Conservation (phyloP, 2,797 vertebrate genomes). For the Propithecus perrieri region DNA sequence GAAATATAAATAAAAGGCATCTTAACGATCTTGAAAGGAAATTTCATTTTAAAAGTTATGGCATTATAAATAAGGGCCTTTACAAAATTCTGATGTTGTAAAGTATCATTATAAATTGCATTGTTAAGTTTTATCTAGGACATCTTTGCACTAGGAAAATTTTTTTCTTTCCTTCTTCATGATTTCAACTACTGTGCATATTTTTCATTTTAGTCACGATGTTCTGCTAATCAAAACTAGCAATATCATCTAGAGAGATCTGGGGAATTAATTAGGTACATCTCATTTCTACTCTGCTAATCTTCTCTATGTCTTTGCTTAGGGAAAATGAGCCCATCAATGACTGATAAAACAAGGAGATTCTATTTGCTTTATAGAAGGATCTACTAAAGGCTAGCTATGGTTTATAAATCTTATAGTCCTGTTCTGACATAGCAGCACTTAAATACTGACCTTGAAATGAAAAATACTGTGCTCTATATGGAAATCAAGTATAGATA, state of each 20-base stretch:
- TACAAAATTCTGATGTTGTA: not conserved
- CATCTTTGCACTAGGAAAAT: not conserved
- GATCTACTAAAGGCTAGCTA: conserved; percentile 32
- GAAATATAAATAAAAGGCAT: not conserved
- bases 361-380: conserved; percentile 77
- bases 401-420: conserved; percentile 61
- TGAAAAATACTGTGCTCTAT: conserved; percentile 47
- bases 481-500: conserved; percentile 30
- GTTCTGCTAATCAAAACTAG: conserved; percentile 72
- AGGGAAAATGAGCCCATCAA: conserved; percentile 72
- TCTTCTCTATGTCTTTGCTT: conserved; percentile 76
- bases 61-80: not conserved
- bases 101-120: conserved; percentile 7
- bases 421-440: conserved; percentile 43
- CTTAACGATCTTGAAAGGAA: not conserved
- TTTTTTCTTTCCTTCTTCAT: conserved; percentile 8
- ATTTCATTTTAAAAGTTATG: conserved; percentile 14
- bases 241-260: conserved; percentile 77
- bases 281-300: conserved; percentile 81
- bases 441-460: conserved; percentile 75
- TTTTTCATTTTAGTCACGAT: conserved; percentile 80
- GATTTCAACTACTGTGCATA: conserved; percentile 56
- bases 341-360: conserved; percentile 76
- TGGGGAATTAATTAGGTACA: conserved; percentile 82
- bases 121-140: not conserved